phyloP scores from a whole-genome alignment of 2,888 invertebrate genomes.

The Dicranocentrus wangi region DNA sequence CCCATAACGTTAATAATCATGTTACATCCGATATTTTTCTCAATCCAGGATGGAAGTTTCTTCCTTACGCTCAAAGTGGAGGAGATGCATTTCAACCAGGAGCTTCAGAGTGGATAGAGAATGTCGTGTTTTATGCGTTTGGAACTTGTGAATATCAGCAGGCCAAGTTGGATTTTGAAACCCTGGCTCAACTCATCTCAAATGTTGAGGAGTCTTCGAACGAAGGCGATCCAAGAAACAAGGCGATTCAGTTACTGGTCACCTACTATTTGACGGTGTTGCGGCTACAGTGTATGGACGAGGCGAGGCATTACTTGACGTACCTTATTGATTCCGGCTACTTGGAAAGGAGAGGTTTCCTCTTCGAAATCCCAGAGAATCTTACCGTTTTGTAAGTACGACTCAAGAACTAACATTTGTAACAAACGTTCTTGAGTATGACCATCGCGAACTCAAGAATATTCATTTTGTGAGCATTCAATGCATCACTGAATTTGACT shows the following conservation, averaged over 20 bases:
- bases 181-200: no score
- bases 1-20: background rate
- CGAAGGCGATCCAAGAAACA: background rate
- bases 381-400: slow-evolving; percentile 8
- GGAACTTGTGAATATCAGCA: slow-evolving; percentile 16
- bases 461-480: no score
- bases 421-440: background rate
- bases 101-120: background rate
- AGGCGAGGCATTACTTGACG: slow-evolving; percentile 11
- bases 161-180: background rate
- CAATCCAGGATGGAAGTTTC: slow-evolving; percentile 35
- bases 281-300: slow-evolving; percentile 8
- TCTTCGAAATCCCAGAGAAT: background rate
- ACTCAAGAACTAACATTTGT: background rate
- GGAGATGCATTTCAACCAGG: background rate
- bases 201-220: background rate
- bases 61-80: background rate
- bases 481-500: no score
- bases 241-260: background rate
- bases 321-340: slow-evolving; percentile 27
- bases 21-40: slow-evolving; percentile 13
- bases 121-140: slow-evolving; percentile 24
- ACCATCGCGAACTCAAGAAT: no score
- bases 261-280: slow-evolving; percentile 16
- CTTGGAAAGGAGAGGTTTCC: background rate